Evolutionary conservation across 1,140 invertebrate species (phyloP).

Genomic region (Drosophila kohkoa): DNA sequence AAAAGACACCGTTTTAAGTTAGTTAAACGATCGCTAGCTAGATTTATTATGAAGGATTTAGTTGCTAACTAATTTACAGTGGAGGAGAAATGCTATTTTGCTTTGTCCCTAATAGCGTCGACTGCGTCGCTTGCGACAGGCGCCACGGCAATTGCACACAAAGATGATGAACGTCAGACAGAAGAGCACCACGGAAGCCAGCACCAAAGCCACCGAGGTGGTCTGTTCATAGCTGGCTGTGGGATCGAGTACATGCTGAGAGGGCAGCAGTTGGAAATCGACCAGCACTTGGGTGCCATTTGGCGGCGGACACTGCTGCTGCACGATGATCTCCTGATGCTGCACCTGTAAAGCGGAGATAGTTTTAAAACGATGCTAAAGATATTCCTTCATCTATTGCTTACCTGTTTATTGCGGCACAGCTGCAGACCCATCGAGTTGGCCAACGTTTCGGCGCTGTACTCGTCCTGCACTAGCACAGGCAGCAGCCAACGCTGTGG

Average conservation of each 20-base stretch:
- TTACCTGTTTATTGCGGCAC: constrained; percentile 89
- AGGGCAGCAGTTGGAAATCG: constrained; percentile 86
- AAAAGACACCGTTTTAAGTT: constrained; percentile 58
- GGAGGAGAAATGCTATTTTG: constrained; percentile 19
- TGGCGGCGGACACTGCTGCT: constrained; percentile 90
- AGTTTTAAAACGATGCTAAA: not conserved
- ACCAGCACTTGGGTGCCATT: constrained; percentile 90
- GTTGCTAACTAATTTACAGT: constrained; percentile 67
- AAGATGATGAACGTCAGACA: constrained; percentile 87
- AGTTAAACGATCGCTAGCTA: constrained; percentile 69
- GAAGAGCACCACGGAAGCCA: constrained; percentile 87
- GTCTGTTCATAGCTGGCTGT: constrained; percentile 85
- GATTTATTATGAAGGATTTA: constrained; percentile 68
- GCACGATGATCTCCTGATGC: constrained; percentile 92
- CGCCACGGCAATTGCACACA: constrained; percentile 86
- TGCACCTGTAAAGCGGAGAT: constrained; percentile 86
- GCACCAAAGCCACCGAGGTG: constrained; percentile 86
- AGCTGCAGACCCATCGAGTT: constrained; percentile 86
- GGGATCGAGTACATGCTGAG: constrained; percentile 84
- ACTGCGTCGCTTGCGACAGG: constrained; percentile 73
- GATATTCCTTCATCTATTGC: not conserved
- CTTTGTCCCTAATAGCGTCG: constrained; percentile 52
- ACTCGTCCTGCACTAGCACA: constrained; percentile 88
- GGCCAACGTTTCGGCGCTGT: constrained; percentile 87
- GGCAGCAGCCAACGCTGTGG: constrained; percentile 91